Evolutionary conservation across 2,113 vertebrate species (phyloP), one percentile per base, ranked within the genome.

Genomic region (Pitta sordida): DNA sequence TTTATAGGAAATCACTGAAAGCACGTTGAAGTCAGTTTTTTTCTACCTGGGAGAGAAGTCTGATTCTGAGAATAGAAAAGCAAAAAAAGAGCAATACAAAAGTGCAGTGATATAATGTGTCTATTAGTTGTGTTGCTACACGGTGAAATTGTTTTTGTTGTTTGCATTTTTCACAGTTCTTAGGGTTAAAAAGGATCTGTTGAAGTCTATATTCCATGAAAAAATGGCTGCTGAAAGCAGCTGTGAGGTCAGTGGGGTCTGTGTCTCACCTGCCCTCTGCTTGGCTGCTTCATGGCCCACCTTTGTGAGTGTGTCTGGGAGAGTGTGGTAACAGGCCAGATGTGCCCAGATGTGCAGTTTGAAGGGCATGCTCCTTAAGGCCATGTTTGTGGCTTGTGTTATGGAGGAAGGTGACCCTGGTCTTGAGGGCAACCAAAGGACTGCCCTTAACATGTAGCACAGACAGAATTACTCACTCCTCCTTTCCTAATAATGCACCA

Each of bases 141-240:
- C 49, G 49, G 26, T 82, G 81, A 92, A 92, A 68, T 55, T 75
- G 30, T 53, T 89, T 77, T 55, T 89, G 77, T 83, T 90, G 55
- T 84, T 92, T 92, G 63, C 32, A 22, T 85, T 83, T 87, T 91
- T 73, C 87, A 32, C 41, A 79, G 75, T 91, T 91, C 84, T 85
- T 83, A 75, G 91, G 60, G 86, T 30, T 26, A 29, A 24, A 59
- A 83, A 71, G 56, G 53, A 46, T 49, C 23, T 2, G 24, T 76
- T 76, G 44, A 79, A 90, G 49, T 82, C 58, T 87, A 23, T 84
- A 20, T 85, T 91, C 78, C 89, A 58, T 85, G 93, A 82, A 75
- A 75, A 94, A 94, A 82, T 64, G n/a, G 43, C 32, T 91, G 58
- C 82, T 37, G 74, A 94, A 82, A 76, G 74, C 90, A 92, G 64